Evolutionary conservation across 2,113 vertebrate species (phyloP), one percentile per base, ranked within the genome.

Genomic region (Ovibos moschatus): DNA sequence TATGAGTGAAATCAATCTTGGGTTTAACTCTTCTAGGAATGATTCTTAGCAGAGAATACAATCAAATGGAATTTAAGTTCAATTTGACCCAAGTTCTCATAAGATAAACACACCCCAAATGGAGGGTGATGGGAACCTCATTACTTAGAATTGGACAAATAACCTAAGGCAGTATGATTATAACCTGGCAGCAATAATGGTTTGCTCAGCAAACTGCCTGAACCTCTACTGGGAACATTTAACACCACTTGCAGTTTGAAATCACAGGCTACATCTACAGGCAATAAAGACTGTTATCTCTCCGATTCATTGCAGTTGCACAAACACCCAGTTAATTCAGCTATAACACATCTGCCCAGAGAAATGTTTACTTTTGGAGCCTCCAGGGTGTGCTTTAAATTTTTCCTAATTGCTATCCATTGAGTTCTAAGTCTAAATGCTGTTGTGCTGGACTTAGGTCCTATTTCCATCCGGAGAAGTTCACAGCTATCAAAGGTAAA

Each of bases 251-350:
- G 97, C 98, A 88, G 91, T 97, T 97, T 97, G 97, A 97, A 98
- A 98, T 99, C 98, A 98, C 97, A 98, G 98, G 97, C 97, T 98
- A n/a, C 98, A 98, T 99, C 98, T 96, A 98, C 97, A 98, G 97
- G 98, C 96, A 98, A 97, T 97, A 98, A 98, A 98, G 98, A 98
- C 98, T 98, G 97, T 97, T 98, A 98, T 98, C 98, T 98, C 98
- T 98, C 97, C 89, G 95, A 99, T 98, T 98, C 98, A 98, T 96
- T 98, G 98, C 98, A 97, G 98, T 98, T 98, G 96, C 96, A 98
- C 97, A 81, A 99, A 98, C 98, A 98, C 97, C 96, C 98, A 98
- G 98, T 98, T 99, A 98, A 97, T 96, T 98, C 74, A 97, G 98
- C 98, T 98, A 97, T 97, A 98, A 97, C 89, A 98, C 99, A 98